Evolutionary conservation across 2,797 vertebrate species (phyloP).

Genomic region (Fundulus diaphanus): DNA sequence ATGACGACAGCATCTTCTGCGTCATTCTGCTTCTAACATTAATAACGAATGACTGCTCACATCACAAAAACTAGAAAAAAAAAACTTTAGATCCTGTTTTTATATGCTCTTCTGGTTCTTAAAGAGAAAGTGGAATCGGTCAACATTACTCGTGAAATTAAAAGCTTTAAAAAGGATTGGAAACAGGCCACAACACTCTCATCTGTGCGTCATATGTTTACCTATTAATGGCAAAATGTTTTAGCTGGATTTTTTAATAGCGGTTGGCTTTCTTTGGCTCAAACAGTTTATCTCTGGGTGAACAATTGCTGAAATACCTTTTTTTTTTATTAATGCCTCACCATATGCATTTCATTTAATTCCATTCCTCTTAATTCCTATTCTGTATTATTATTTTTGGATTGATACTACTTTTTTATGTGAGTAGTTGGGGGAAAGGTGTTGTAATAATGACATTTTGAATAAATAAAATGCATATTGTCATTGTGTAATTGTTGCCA

Average conservation of each 20-base stretch:
- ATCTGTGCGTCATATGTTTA: not conserved
- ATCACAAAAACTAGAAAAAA: not conserved
- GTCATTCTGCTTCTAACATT: not conserved
- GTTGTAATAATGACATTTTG: not conserved
- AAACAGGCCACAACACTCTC: not conserved
- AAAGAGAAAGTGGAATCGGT: not conserved
- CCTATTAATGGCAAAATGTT: not conserved
- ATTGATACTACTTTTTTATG: not conserved
- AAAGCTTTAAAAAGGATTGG: not conserved
- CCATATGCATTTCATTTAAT: not conserved
- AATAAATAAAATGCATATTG: not conserved
- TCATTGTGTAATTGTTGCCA: not conserved
- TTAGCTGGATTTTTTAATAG: not conserved
- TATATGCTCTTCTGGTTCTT: not conserved
- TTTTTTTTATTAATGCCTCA: not conserved
- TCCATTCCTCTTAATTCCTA: too few relatives aligned
- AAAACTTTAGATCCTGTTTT: not conserved
- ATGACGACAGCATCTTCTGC: not conserved
- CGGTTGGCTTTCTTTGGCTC: not conserved
- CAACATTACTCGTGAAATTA: not conserved
- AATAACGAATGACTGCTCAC: not conserved
- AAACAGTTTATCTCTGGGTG: not conserved
- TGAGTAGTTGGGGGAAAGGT: not conserved
- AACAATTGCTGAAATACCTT: not conserved
- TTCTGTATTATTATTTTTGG: not conserved